Evolutionary conservation across 2,797 vertebrate species (phyloP).

Genomic region (Nyctalus aviator): DNA sequence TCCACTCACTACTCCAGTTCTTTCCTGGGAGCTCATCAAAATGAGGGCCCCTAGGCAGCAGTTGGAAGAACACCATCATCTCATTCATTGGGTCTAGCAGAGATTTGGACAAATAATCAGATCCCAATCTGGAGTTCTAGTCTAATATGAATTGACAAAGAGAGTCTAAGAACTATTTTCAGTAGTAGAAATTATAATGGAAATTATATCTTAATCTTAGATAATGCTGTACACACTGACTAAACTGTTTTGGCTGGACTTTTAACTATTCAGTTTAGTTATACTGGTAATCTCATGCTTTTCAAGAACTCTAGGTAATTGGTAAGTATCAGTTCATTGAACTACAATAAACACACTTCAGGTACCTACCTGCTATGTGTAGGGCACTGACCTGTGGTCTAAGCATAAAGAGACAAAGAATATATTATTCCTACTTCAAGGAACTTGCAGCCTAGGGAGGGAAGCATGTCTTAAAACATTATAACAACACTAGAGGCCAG

Average conservation of each 20-base stretch:
- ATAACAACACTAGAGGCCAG: neutral
- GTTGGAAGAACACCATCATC: neutral
- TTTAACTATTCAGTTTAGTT: neutral
- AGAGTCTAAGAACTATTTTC: conserved; percentile 15
- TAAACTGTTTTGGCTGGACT: conserved; percentile 26
- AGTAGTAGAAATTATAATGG: neutral
- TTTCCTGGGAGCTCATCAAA: neutral
- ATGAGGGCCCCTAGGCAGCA: neutral
- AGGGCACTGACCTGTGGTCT: neutral
- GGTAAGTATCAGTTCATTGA: neutral
- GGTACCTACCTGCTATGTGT: neutral
- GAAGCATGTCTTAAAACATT: neutral
- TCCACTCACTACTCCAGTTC: neutral
- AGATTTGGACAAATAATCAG: neutral
- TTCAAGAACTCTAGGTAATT: neutral
- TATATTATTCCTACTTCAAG: neutral
- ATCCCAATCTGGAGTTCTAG: neutral
- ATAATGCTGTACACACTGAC: neutral
- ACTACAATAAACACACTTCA: neutral
- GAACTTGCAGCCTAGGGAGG: neutral
- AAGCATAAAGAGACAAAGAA: neutral
- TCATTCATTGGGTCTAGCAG: neutral
- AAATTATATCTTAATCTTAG: conserved; percentile 30
- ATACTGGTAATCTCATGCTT: neutral
- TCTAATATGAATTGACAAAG: neutral